Evolutionary conservation across 2,888 invertebrate genomes (phyloP).

Genomic region (Scaptomyza cyrtandrae): DNA sequence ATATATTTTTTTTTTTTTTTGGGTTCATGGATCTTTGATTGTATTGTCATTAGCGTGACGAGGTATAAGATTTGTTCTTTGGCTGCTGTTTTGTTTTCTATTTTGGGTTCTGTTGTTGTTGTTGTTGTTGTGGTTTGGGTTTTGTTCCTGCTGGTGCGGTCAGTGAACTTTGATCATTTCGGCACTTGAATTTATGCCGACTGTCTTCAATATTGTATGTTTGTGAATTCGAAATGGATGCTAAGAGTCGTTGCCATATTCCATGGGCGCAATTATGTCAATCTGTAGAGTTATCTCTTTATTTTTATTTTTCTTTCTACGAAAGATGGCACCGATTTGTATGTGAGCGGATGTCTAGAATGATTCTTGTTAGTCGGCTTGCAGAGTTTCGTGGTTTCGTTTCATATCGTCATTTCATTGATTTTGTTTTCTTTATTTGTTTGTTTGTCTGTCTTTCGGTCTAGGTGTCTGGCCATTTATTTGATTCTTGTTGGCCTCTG

Average conservation of each 20-base stretch:
- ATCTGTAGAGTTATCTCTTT: slow-evolving; percentile 36
- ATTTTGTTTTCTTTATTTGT: slow-evolving; percentile 22
- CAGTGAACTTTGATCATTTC: slow-evolving; percentile 59
- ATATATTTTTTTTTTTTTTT: neutral
- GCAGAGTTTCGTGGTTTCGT: slow-evolving; percentile 24
- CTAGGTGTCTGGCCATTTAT: neutral
- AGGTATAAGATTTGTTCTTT: slow-evolving; percentile 18
- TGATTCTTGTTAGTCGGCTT: slow-evolving; percentile 34
- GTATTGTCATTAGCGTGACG: slow-evolving; percentile 71
- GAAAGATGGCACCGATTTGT: slow-evolving; percentile 14
- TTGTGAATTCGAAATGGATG: slow-evolving; percentile 46
- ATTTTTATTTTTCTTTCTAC: neutral
- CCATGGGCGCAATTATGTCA: slow-evolving; percentile 70
- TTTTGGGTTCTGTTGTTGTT: neutral
- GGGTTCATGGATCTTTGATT: slow-evolving; percentile 50
- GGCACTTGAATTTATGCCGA: slow-evolving; percentile 73
- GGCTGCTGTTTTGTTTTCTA: slow-evolving; percentile 1
- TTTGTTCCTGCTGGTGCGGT: slow-evolving; percentile 48
- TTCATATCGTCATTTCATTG: slow-evolving; percentile 16
- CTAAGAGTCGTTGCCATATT: slow-evolving; percentile 27
- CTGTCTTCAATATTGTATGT: slow-evolving; percentile 6
- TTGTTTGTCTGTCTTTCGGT: slow-evolving; percentile 10
- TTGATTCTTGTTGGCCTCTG: slow-evolving; percentile 15
- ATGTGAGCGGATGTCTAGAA: slow-evolving; percentile 36
- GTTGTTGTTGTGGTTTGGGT: slow-evolving; percentile 27